Percentiles rank a stretch among this genome's conserved stretches.
These are phyloP conservation scores for Nezara viridula DNA, from an alignment of 2,888 invertebrate species.

Conservation along the genomic window DNA sequence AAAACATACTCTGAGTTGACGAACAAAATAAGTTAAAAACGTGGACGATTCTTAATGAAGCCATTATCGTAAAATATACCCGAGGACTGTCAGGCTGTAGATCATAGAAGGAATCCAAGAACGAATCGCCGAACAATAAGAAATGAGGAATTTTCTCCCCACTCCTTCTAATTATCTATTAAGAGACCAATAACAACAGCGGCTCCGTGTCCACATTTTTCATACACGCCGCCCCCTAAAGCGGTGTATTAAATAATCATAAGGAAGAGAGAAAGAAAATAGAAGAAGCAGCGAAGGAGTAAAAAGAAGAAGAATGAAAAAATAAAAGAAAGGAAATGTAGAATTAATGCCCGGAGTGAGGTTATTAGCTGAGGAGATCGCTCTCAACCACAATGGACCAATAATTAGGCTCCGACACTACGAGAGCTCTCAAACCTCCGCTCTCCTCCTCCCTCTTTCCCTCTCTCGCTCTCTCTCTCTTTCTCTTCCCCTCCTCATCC, in stretches of 20 bases:
- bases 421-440: not conserved
- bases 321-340: slow-evolving; percentile 51
- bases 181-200: not conserved
- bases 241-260: slow-evolving; percentile 42
- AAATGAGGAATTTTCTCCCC: not conserved
- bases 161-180: not conserved
- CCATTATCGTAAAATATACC: not conserved
- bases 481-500: not conserved
- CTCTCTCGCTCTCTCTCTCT: not conserved
- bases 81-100: not conserved
- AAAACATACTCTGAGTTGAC: too few species aligned
- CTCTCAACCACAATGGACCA: slow-evolving; percentile 32
- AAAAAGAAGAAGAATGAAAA: slow-evolving; percentile 7
- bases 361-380: slow-evolving; percentile 49
- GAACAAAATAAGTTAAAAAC: too few species aligned
- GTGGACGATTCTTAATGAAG: not conserved
- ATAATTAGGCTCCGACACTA: not conserved
- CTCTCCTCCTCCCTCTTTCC: not conserved
- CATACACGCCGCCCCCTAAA: not conserved
- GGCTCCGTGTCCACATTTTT: slow-evolving; percentile 29
- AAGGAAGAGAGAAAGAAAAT: slow-evolving; percentile 26
- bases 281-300: not conserved
- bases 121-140: not conserved
- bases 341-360: slow-evolving; percentile 53
- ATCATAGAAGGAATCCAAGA: not conserved